Conservation (phyloP, 2,888 invertebrate species). For the Drepanosiphum platanoidis region DNA sequence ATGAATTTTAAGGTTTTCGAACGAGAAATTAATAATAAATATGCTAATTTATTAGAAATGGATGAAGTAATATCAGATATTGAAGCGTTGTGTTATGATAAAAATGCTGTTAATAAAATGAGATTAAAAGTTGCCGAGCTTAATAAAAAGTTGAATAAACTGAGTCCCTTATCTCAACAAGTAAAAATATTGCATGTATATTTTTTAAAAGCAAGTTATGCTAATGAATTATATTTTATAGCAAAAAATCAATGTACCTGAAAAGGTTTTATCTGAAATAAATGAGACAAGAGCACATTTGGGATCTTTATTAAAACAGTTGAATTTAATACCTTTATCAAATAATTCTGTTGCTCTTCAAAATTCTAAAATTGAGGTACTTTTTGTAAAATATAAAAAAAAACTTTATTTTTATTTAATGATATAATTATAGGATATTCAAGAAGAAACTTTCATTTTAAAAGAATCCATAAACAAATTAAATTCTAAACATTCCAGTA, state of each 20-base stretch:
- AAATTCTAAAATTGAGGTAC: constrained; percentile 48
- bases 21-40: constrained; percentile 54
- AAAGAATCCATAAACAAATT: constrained; percentile 38
- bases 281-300: constrained; percentile 71
- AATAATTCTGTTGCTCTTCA: constrained; percentile 53
- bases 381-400: background rate
- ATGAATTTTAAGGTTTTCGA: constrained; percentile 44
- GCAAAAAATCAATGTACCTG: constrained; percentile 66
- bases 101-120: constrained; percentile 53
- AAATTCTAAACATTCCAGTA: constrained; percentile 17
- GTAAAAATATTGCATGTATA: constrained; percentile 21
- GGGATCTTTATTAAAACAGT: constrained; percentile 69
- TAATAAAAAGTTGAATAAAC: constrained; percentile 51
- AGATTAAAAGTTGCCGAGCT: constrained; percentile 30
- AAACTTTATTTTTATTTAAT: background rate
- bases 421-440: constrained; percentile 42
- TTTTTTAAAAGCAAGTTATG: background rate
- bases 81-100: constrained; percentile 48
- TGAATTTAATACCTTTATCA: constrained; percentile 70
- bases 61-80: constrained; percentile 50
- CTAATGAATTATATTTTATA: constrained; percentile 59
- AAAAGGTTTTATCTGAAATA: constrained; percentile 70
- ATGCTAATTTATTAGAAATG: constrained; percentile 54
- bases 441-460: constrained; percentile 33
- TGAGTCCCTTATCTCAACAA: constrained; percentile 54